A percentile compares a stretch with the other conserved stretches of the same genome.
These are phyloP conservation scores for Cephalopholis sonnerati DNA, from an alignment of 2,113 vertebrate genomes.

Conservation along the genomic window DNA sequence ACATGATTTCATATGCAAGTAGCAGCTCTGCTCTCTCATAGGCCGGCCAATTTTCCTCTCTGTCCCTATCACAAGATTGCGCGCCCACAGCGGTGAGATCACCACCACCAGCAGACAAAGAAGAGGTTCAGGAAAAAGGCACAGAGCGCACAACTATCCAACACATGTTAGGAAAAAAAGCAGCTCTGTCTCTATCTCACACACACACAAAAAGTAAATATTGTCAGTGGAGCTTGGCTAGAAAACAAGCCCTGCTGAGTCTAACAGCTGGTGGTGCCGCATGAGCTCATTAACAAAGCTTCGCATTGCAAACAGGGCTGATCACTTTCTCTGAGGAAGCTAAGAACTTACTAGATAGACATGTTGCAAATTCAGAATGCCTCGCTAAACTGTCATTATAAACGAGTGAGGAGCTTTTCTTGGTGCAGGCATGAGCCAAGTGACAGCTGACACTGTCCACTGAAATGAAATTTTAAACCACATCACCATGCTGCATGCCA, in stretches of 20 bases:
- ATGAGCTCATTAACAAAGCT: constrained; percentile 57
- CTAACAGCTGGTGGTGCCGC: constrained; percentile 46
- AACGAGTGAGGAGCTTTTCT: background rate
- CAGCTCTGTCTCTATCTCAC: background rate
- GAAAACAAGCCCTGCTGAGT: constrained; percentile 43
- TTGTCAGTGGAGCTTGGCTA: constrained; percentile 19
- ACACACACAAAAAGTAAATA: constrained; percentile 34
- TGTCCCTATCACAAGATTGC: constrained; percentile 53
- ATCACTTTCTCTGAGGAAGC: constrained; percentile 55
- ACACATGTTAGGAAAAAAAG: constrained; percentile 1
- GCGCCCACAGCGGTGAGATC: constrained; percentile 73
- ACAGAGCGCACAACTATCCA: background rate
- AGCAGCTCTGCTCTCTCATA: constrained; percentile 63
- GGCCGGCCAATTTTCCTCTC: constrained; percentile 45
- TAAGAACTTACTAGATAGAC: background rate
- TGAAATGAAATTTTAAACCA: constrained; percentile 10
- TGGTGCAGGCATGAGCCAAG: background rate
- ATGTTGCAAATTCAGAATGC: background rate
- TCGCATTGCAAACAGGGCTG: constrained; percentile 15
- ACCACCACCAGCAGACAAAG: constrained; percentile 72
- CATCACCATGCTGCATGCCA: background rate
- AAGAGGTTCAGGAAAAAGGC: constrained; percentile 25
- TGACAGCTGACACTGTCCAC: constrained; percentile 17
- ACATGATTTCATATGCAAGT: constrained; percentile 76
- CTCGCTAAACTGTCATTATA: background rate